Conservation (phyloP, 37 sponge, comb jelly and placozoan genomes). For the Eunapius fragilis region DNA sequence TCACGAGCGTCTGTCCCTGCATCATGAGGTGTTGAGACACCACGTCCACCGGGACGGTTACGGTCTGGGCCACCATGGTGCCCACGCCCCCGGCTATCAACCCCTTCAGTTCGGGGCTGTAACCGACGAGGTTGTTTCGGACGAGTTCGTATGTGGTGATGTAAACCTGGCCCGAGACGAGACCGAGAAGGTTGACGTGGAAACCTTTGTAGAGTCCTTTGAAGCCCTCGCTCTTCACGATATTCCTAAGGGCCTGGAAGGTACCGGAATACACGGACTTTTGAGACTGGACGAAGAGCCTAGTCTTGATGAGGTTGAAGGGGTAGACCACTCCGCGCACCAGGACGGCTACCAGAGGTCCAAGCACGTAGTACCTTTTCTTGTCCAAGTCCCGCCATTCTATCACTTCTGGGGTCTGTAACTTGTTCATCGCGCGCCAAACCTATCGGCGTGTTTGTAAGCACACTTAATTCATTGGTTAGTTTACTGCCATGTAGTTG, state of each 20-base stretch:
- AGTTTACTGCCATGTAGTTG: background rate
- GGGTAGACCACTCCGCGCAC: conserved; percentile 88
- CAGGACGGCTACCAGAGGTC: conserved; percentile 78
- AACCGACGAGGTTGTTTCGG: conserved; percentile 51
- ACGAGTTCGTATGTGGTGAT: conserved; percentile 91
- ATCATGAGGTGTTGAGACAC: conserved; percentile 92
- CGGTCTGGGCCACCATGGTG: conserved; percentile 83
- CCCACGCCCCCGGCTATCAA: conserved; percentile 81
- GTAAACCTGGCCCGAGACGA: conserved; percentile 90
- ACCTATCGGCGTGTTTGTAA: background rate
- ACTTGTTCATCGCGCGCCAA: conserved; percentile 20
- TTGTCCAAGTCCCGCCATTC: conserved; percentile 95
- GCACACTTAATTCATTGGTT: background rate
- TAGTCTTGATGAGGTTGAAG: conserved; percentile 87
- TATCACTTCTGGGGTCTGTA: conserved; percentile 51
- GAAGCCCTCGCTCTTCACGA: conserved; percentile 79
- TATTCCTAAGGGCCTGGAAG: conserved; percentile 84
- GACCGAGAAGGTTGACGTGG: conserved; percentile 58
- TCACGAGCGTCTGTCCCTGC: conserved; percentile 66
- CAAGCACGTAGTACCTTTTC: conserved; percentile 76
- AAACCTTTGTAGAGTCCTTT: conserved; percentile 95
- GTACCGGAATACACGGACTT: conserved; percentile 83
- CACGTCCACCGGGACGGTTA: conserved; percentile 92
- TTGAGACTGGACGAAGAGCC: conserved; percentile 87
- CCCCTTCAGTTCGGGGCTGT: conserved; percentile 74